phyloP scores from a whole-genome alignment of 2,888 invertebrate species.

The Sycophila texana region DNA sequence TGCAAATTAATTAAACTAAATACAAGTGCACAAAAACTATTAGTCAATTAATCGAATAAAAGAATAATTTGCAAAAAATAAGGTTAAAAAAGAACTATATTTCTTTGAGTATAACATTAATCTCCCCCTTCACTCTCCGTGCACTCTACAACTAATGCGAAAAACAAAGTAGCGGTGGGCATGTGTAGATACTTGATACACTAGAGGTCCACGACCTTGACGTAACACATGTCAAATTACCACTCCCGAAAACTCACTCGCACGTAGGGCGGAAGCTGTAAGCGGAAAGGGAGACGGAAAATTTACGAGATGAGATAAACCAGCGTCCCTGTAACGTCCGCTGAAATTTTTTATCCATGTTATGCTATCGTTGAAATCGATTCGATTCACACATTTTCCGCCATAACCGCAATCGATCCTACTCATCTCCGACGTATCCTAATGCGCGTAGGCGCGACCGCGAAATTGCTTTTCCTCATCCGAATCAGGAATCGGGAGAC shows the following conservation, averaged over 20 bases:
- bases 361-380: neutral
- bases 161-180: neutral
- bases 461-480: too few species aligned
- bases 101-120: too few species aligned
- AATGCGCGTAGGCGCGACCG: too few species aligned
- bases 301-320: conserved; percentile 20
- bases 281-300: neutral
- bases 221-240: neutral
- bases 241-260: neutral
- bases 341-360: conserved; percentile 9
- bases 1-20: too few species aligned
- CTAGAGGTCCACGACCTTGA: too few species aligned
- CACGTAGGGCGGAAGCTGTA: neutral
- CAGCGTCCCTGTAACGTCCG: neutral
- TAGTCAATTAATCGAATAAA: too few species aligned
- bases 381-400: conserved; percentile 1
- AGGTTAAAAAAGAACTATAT: too few species aligned
- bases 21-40: too few species aligned
- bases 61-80: too few species aligned
- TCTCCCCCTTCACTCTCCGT: neutral
- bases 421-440: too few species aligned
- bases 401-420: too few species aligned
- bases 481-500: too few species aligned
- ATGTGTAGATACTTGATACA: neutral
- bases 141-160: neutral